Evolutionary conservation across 53 echinoderm and acorn worm genomes (phyloP), one percentile per base, ranked within the genome.

Genomic region (Echinometra lucunter): DNA sequence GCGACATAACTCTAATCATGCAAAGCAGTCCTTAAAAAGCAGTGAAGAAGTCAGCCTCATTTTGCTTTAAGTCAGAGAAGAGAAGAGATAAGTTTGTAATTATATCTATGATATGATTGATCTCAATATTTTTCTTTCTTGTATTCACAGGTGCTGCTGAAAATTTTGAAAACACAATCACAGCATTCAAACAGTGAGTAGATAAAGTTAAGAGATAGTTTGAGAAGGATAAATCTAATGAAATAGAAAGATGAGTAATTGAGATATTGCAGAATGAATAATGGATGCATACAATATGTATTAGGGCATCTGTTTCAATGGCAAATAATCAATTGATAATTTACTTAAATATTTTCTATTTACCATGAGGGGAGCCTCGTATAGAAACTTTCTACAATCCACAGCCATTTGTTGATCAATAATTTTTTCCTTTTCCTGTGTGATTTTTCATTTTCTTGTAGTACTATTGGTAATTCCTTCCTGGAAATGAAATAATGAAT

Each of bases 101-200:
- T n/a, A n/a, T n/a, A n/a, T n/a, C n/a, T n/a, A n/a, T n/a, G n/a
- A n/a, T n/a, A n/a, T n/a, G n/a, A n/a, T n/a, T n/a, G n/a, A n/a
- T n/a, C n/a, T n/a, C n/a, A n/a, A n/a, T n/a, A n/a, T 47, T 47
- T 47, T 47, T 47, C 49, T 47, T 9, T 47, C 49, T 45, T 83
- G 49, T 17, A 45, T 69, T 45, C 78, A 38, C 74, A 98, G 98
- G 98, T 57, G 98, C 98, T 44, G 98, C 96, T 80, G 98, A 98
- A 72, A 95, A 97, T 92, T 93, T 96, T 93, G 98, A 98, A 89
- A 98, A 98, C 82, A 98, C 98, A 69, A 94, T 98, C 0, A 97
- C 98, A 87, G 98, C 98, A 27, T 98, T 96, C 66, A 91, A 96
- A 66, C 96, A 97, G 98, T 98, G 69, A 98, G 98, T 98, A 75